These are phyloP conservation scores for Cebuella pygmaea DNA, from an alignment of 2,797 vertebrate genomes.

Conservation along the genomic window DNA sequence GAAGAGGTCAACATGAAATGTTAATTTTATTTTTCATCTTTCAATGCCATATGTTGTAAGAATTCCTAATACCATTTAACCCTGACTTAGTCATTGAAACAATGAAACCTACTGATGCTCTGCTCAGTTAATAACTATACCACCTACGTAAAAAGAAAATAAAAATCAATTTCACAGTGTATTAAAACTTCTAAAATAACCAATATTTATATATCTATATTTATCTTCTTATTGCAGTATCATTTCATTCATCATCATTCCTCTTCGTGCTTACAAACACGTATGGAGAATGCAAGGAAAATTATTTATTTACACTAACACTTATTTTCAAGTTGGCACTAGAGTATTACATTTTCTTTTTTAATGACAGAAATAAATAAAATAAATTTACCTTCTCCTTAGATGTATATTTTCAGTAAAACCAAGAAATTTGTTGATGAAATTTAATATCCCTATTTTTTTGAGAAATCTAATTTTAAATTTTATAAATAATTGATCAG, in stretches of 20 bases:
- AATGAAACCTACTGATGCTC: conserved; percentile 26
- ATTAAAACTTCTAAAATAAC: neutral
- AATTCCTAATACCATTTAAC: conserved; percentile 57
- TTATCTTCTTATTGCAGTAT: neutral
- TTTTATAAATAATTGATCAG: conserved; percentile 75
- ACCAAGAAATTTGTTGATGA: conserved; percentile 65
- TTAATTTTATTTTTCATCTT: conserved; percentile 75
- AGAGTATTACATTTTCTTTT: neutral
- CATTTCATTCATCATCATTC: conserved; percentile 10
- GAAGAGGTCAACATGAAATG: conserved; percentile 62
- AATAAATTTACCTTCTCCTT: conserved; percentile 64
- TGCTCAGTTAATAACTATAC: neutral
- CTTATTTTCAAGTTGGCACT: neutral
- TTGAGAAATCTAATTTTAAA: conserved; percentile 67
- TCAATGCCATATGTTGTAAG: conserved; percentile 73
- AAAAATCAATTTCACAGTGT: neutral
- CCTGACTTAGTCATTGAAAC: neutral
- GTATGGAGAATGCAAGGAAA: conserved; percentile 8
- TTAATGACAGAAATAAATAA: conserved; percentile 52
- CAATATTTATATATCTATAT: neutral
- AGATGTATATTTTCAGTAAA: conserved; percentile 58
- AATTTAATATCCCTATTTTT: conserved; percentile 68
- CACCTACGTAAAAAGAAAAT: conserved; percentile 25
- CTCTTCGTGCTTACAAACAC: conserved; percentile 4
- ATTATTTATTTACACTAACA: neutral